These are phyloP conservation scores for Drepana arcuata DNA, from an alignment of 1,140 invertebrate genomes.

Conservation along the genomic window DNA sequence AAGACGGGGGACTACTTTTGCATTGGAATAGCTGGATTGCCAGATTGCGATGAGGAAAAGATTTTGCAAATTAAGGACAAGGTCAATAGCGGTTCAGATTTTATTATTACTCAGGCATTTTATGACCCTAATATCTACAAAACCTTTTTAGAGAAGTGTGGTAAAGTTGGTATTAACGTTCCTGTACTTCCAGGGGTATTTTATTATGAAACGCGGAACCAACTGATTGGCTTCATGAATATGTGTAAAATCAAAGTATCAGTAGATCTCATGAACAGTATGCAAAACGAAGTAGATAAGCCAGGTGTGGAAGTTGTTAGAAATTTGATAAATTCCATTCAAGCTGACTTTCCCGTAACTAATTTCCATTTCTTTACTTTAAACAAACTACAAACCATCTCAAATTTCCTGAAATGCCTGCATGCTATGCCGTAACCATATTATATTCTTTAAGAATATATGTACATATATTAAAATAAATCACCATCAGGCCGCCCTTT, in stretches of 20 bases:
- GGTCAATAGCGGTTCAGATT: slow-evolving; percentile 48
- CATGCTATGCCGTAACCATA: too few relatives aligned
- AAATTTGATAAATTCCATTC: slow-evolving; percentile 23
- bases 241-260: slow-evolving; percentile 41
- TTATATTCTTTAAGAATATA: too few relatives aligned
- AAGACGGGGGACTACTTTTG: slow-evolving; percentile 48
- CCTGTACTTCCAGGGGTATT: slow-evolving; percentile 57
- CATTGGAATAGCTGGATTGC: slow-evolving; percentile 55
- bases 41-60: slow-evolving; percentile 30
- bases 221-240: slow-evolving; percentile 34
- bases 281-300: slow-evolving; percentile 9
- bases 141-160: slow-evolving; percentile 34
- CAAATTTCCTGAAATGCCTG: too few relatives aligned
- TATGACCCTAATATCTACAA: slow-evolving; percentile 38
- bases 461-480: too few relatives aligned
- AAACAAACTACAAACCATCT: too few relatives aligned
- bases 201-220: slow-evolving; percentile 34
- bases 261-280: slow-evolving; percentile 17
- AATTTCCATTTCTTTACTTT: slow-evolving; percentile 55
- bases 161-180: slow-evolving; percentile 27
- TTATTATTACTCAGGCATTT: slow-evolving; percentile 61
- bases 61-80: slow-evolving; percentile 42
- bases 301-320: slow-evolving; percentile 25
- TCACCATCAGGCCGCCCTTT: too few relatives aligned
- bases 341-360: slow-evolving; percentile 9